phyloP scores from a whole-genome alignment of 2,888 invertebrate genomes.

The Tupiocoris notatus region DNA sequence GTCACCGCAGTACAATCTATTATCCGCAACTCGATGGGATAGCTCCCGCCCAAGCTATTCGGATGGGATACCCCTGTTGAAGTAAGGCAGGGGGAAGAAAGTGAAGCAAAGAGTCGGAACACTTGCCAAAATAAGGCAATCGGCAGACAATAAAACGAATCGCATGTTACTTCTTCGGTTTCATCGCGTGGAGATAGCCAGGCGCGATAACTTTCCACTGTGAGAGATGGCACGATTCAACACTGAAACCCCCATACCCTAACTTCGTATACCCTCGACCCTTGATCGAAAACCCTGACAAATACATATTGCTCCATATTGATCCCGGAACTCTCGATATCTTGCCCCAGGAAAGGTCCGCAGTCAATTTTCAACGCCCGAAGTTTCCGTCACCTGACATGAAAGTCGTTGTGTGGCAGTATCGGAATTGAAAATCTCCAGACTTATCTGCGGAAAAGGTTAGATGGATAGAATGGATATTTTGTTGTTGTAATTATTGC shows the following conservation, averaged over 20 bases:
- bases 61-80: not conserved
- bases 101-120: not conserved
- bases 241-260: constrained; percentile 1
- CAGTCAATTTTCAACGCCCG: not conserved
- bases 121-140: constrained; percentile 49
- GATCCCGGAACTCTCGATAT: constrained; percentile 4
- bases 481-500: too few relatives aligned
- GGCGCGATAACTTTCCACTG: constrained; percentile 28
- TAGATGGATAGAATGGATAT: too few relatives aligned
- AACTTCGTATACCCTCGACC: not conserved
- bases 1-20: not conserved
- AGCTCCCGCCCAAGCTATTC: not conserved
- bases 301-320: constrained; percentile 38
- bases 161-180: constrained; percentile 42
- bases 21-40: not conserved
- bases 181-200: constrained; percentile 40
- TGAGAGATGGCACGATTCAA: not conserved
- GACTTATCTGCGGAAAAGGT: too few relatives aligned
- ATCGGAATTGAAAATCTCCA: too few relatives aligned
- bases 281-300: constrained; percentile 11
- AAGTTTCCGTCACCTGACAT: too few relatives aligned
- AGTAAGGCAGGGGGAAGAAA: too few relatives aligned
- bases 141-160: constrained; percentile 48
- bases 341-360: not conserved
- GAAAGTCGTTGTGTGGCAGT: too few relatives aligned